A percentile compares a stretch with the other conserved stretches of the same genome.
These are phyloP conservation scores for Microlaimidae sp. DNA, from an alignment of 2,888 invertebrate genomes.

Conservation along the genomic window DNA sequence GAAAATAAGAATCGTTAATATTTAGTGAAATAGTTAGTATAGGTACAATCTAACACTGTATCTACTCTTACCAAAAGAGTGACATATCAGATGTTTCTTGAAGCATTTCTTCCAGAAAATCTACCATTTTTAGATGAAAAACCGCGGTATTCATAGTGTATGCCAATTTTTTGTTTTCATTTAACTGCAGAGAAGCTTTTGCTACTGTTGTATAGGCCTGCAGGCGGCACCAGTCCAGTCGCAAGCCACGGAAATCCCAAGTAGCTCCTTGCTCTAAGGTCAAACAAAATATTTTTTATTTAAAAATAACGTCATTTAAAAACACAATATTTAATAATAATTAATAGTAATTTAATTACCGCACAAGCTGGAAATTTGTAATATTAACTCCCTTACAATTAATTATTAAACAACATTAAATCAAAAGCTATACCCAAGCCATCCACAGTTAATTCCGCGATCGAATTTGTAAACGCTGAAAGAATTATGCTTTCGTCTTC, in stretches of 20 bases:
- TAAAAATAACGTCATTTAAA: no score
- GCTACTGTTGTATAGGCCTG: slow-evolving; percentile 72
- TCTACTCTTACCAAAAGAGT: slow-evolving; percentile 85
- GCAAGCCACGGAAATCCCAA: slow-evolving; percentile 82
- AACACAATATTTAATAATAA: no score
- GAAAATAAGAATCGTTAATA: no score
- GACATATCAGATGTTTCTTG: slow-evolving; percentile 92
- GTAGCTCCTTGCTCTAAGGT: slow-evolving; percentile 44
- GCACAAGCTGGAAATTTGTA: no score
- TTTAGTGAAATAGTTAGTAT: no score
- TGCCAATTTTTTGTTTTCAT: slow-evolving; percentile 67
- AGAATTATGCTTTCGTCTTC: slow-evolving; percentile 88
- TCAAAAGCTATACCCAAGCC: not conserved
- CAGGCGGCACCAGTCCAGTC: slow-evolving; percentile 90
- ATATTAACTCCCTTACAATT: no score
- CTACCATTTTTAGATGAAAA: slow-evolving; percentile 95
- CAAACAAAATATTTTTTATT: no score
- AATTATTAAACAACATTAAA: no score
- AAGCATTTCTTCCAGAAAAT: slow-evolving; percentile 85
- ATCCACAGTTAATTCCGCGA: slow-evolving; percentile 40
- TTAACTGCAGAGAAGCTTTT: slow-evolving; percentile 56
- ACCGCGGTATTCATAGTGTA: slow-evolving; percentile 81
- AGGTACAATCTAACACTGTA: no score
- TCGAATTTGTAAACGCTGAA: slow-evolving; percentile 72
- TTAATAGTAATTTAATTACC: no score